Evolutionary conservation across 1,140 invertebrate species (phyloP).

Genomic region (Thaumatotibia leucotreta): DNA sequence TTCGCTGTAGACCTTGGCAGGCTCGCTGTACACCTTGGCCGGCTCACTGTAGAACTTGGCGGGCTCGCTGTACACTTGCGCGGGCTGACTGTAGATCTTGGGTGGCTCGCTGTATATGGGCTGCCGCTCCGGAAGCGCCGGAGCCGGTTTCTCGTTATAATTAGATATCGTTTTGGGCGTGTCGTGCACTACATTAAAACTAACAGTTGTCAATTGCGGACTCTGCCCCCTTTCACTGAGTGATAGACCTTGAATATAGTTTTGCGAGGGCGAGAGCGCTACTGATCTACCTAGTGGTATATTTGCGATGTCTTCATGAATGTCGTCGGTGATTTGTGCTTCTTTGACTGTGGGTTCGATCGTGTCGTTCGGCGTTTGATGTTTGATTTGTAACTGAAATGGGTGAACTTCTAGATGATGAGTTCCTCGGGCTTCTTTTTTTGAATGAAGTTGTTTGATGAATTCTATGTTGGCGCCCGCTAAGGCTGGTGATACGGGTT

Average conservation of each 20-base stretch:
- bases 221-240: conserved; percentile 34
- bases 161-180: conserved; percentile 65
- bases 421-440: conserved; percentile 47
- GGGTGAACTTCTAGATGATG: conserved; percentile 43
- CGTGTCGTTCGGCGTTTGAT: conserved; percentile 20
- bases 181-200: conserved; percentile 63
- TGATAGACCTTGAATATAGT: conserved; percentile 42
- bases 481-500: conserved; percentile 36
- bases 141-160: conserved; percentile 77
- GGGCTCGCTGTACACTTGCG: conserved; percentile 80
- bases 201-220: conserved; percentile 57
- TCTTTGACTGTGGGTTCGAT: conserved; percentile 23
- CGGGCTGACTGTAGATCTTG: conserved; percentile 80
- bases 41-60: conserved; percentile 81
- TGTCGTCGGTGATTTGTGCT: conserved; percentile 21
- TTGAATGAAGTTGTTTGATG: conserved; percentile 63
- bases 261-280: conserved; percentile 43
- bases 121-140: conserved; percentile 55
- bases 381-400: conserved; percentile 26
- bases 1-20: conserved; percentile 80
- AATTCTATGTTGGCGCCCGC: conserved; percentile 63
- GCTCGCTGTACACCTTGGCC: conserved; percentile 80
- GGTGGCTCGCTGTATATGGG: conserved; percentile 77
- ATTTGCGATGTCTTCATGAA: conserved; percentile 27
- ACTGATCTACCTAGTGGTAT: conserved; percentile 46